Evolutionary conservation across 2,888 invertebrate species (phyloP).

Genomic region (Limenitis camilla): DNA sequence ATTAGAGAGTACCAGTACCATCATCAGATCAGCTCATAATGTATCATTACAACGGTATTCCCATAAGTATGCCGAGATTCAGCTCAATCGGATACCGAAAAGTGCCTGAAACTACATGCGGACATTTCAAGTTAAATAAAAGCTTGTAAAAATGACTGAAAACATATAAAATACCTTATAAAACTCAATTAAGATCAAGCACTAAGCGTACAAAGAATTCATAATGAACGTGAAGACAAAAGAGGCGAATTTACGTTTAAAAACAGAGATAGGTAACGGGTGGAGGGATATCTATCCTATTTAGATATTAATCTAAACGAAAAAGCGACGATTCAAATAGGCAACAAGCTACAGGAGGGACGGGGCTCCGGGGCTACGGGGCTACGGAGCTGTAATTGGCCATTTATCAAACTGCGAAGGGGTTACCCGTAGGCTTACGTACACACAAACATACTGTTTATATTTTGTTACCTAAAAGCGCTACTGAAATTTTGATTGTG

Average conservation of each 20-base stretch:
- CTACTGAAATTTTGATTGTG: slow-evolving; percentile 22
- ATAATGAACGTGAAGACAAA: slow-evolving; percentile 41
- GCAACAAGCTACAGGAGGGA: slow-evolving; percentile 74
- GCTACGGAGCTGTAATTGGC: slow-evolving; percentile 67
- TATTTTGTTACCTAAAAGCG: slow-evolving; percentile 18
- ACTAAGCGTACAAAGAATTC: slow-evolving; percentile 17
- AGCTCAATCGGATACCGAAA: too few relatives aligned
- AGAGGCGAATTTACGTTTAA: slow-evolving; percentile 69
- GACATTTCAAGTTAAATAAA: too few relatives aligned
- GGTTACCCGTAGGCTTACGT: slow-evolving; percentile 60
- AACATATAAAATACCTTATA: too few relatives aligned
- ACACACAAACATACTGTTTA: slow-evolving; percentile 42
- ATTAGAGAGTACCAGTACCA: too few relatives aligned
- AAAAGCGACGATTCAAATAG: slow-evolving; percentile 75
- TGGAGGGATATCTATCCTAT: slow-evolving; percentile 74
- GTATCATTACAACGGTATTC: too few relatives aligned
- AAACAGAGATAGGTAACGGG: slow-evolving; percentile 72
- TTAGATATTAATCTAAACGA: slow-evolving; percentile 76
- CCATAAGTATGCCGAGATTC: too few relatives aligned
- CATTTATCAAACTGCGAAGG: slow-evolving; percentile 76
- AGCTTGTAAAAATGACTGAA: too few relatives aligned
- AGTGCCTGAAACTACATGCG: too few relatives aligned
- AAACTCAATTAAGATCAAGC: slow-evolving; percentile 4
- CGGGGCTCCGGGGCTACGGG: slow-evolving; percentile 37
- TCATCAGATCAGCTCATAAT: too few relatives aligned